Percentiles rank a stretch among this genome's conserved stretches.
Conservation (phyloP, 2,797 vertebrate species). For the Falco biarmicus region DNA sequence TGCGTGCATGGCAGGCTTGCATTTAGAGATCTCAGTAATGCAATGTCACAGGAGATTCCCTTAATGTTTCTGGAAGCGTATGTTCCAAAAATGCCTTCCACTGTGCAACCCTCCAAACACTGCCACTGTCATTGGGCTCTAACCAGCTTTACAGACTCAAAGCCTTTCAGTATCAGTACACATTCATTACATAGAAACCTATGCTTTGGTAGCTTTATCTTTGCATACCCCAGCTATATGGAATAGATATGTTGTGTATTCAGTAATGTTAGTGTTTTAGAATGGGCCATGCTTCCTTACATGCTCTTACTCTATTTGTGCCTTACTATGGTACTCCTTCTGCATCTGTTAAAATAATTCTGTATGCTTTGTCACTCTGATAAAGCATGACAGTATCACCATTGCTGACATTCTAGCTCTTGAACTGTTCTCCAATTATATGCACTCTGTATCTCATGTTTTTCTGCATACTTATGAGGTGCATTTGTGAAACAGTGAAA, state of each 20-base stretch:
- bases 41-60: not conserved
- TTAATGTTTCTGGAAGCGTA: too few relatives aligned
- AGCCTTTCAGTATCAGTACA: not conserved
- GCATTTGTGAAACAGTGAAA: not conserved
- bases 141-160: not conserved
- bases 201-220: not conserved
- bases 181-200: not conserved
- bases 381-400: not conserved
- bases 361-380: not conserved
- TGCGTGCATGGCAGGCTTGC: not conserved
- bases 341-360: not conserved
- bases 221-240: not conserved
- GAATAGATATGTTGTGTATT: not conserved
- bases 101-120: fast-evolving
- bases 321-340: not conserved
- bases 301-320: not conserved
- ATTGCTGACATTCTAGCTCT: not conserved
- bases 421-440: not conserved
- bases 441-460: not conserved
- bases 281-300: not conserved
- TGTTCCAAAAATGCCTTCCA: not conserved
- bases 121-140: not conserved
- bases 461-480: not conserved
- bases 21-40: not conserved
- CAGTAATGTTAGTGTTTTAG: not conserved